Evolutionary conservation across 1,140 invertebrate genomes (phyloP).

Genomic region (Hydropsyche tenuis): DNA sequence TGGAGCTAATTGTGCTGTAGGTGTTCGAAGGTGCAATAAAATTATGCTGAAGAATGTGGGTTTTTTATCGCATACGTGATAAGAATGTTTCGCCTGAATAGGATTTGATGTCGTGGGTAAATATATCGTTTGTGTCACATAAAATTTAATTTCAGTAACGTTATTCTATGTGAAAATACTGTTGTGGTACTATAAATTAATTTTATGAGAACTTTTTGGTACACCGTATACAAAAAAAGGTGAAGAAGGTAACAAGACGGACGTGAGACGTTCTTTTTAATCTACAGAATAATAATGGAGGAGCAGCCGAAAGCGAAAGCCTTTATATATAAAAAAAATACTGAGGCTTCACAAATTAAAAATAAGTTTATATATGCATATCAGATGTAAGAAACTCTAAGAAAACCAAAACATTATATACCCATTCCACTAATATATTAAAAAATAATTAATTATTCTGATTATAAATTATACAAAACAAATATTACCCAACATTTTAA

Average conservation of each 20-base stretch:
- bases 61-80: too few species aligned
- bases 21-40: too few species aligned
- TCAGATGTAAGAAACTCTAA: constrained; percentile 1
- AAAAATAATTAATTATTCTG: background rate
- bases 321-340: constrained; percentile 23
- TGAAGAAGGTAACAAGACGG: constrained; percentile 33
- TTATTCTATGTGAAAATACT: too few species aligned
- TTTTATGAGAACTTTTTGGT: background rate
- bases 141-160: too few species aligned
- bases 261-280: constrained; percentile 38
- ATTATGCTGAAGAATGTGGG: too few species aligned
- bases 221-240: constrained; percentile 12
- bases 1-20: too few species aligned
- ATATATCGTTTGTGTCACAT: too few species aligned
- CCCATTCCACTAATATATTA: background rate
- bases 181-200: background rate
- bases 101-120: too few species aligned
- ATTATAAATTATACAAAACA: background rate
- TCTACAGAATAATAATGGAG: constrained; percentile 37
- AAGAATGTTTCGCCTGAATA: too few species aligned
- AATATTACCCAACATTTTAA: too few species aligned
- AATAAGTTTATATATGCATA: background rate
- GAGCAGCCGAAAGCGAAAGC: constrained; percentile 40
- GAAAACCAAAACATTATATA: too few species aligned
- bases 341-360: constrained; percentile 4